A percentile compares a stretch with the other conserved stretches of the same genome.
Conservation (phyloP, 2,113 vertebrate species). For the Brachirus orientalis region DNA sequence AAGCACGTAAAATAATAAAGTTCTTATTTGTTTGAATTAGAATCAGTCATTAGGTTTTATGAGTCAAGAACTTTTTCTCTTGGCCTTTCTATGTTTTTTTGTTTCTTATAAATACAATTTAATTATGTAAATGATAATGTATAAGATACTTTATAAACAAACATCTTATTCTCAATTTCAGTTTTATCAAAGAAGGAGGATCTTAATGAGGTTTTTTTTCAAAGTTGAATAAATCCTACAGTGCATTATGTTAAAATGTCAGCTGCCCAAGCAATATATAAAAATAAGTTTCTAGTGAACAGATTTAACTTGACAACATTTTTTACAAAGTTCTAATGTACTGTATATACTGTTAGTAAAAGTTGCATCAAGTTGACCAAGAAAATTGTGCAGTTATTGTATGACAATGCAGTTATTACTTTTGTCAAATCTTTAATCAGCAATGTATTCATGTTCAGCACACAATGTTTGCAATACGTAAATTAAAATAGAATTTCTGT, state of each 20-base stretch:
- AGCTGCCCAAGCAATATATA: too few species aligned
- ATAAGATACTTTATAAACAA: not conserved
- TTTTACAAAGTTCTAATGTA: not conserved
- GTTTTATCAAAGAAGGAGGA: too few species aligned
- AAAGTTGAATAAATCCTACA: too few species aligned
- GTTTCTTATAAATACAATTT: not conserved
- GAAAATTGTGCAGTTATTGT: not conserved
- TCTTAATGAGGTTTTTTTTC: too few species aligned
- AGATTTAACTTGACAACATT: not conserved
- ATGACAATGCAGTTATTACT: not conserved
- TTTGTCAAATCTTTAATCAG: not conserved
- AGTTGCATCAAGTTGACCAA: not conserved
- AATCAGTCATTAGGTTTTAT: not conserved
- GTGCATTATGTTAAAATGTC: too few species aligned
- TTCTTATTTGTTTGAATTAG: slow-evolving; percentile 10
- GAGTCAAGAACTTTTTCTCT: too few species aligned
- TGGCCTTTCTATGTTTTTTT: not conserved
- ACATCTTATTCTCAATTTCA: too few species aligned
- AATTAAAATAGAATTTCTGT: not conserved
- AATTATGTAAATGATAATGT: not conserved
- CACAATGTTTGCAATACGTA: not conserved
- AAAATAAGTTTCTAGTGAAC: too few species aligned
- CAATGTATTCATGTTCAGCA: not conserved
- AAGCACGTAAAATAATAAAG: too few species aligned
- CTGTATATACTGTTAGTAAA: not conserved